Evolutionary conservation across 2,113 vertebrate genomes (phyloP).

Genomic region (Chamaea fasciata): DNA sequence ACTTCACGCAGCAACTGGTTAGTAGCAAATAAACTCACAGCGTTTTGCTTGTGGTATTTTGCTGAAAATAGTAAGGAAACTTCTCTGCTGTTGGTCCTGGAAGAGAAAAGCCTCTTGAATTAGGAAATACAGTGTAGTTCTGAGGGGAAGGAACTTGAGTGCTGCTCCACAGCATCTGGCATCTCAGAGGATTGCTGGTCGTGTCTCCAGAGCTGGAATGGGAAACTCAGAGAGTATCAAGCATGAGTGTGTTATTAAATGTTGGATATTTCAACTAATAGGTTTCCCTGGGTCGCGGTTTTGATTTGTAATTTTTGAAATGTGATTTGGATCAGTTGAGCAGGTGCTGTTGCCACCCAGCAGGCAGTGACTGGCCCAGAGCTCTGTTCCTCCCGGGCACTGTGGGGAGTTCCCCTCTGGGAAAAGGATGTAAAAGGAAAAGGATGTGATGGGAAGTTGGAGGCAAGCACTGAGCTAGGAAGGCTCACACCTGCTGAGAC

Average conservation of each 20-base stretch:
- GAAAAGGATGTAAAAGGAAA: neutral
- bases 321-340: neutral
- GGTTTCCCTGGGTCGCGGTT: neutral
- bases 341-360: neutral
- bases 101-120: neutral
- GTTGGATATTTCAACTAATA: neutral
- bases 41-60: neutral
- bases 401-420: neutral
- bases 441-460: neutral
- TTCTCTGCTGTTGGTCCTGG: neutral
- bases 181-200: neutral
- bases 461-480: neutral
- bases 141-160: neutral
- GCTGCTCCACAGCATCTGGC: neutral
- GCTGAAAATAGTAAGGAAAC: neutral
- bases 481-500: neutral
- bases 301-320: neutral
- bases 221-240: neutral
- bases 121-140: neutral
- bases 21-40: neutral
- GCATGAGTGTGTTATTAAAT: neutral
- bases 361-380: neutral
- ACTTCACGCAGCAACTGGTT: neutral
- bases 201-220: accelerated
- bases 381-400: too few relatives aligned